These are phyloP conservation scores for Manacus vitellinus DNA, from an alignment of 2,113 vertebrate species.

Conservation along the genomic window DNA sequence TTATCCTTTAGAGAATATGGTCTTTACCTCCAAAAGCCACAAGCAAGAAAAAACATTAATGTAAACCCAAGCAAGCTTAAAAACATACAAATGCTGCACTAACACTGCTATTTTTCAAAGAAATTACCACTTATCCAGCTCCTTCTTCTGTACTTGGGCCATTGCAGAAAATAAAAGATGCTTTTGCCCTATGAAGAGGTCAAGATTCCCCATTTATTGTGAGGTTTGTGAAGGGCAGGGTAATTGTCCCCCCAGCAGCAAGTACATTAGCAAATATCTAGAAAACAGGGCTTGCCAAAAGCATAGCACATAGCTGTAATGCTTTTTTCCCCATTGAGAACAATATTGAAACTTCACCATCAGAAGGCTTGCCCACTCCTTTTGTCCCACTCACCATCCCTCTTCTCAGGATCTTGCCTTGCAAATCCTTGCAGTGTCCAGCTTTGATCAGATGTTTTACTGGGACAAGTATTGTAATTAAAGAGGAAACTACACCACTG, in stretches of 20 bases:
- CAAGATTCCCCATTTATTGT: background rate
- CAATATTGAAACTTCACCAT: background rate
- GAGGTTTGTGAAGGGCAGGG: background rate
- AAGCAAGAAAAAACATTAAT: background rate
- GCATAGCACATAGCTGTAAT: accelerated
- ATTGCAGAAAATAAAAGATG: background rate
- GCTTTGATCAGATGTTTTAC: background rate
- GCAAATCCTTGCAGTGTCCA: background rate
- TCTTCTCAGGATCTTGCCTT: background rate
- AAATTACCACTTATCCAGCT: background rate
- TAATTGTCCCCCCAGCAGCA: background rate
- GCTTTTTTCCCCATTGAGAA: background rate
- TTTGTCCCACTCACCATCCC: background rate
- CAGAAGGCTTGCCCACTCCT: background rate
- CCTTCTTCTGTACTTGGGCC: background rate
- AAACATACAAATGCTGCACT: background rate
- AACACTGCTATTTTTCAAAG: background rate
- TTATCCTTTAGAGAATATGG: background rate
- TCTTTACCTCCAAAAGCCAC: conserved; percentile 1
- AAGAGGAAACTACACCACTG: background rate
- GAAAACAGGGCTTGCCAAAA: background rate
- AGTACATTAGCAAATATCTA: background rate
- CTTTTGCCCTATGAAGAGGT: background rate
- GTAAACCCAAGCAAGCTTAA: background rate
- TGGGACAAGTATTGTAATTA: background rate